Evolutionary conservation across 2,113 vertebrate species (phyloP).

Genomic region (Petroica traversi): DNA sequence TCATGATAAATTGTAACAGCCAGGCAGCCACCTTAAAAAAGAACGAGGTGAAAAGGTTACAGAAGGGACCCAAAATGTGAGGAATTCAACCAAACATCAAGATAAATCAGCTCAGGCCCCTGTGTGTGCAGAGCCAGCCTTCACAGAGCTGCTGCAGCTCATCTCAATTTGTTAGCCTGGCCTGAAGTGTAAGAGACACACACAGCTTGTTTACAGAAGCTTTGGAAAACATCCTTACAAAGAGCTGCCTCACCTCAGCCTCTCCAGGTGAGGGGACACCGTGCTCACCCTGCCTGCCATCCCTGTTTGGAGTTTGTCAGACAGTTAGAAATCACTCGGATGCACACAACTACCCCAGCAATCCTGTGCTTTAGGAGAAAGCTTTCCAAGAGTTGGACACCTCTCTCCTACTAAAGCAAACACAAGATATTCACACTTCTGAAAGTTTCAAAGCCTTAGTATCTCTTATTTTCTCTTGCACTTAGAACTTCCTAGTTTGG

Average conservation of each 20-base stretch:
- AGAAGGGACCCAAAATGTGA: conserved; percentile 74
- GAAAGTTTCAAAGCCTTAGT: not conserved
- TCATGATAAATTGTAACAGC: conserved; percentile 81
- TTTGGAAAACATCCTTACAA: not conserved
- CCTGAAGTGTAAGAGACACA: not conserved
- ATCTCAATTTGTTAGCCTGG: conserved; percentile 45
- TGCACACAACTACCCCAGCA: not conserved
- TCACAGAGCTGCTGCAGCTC: not conserved
- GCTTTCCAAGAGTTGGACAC: not conserved
- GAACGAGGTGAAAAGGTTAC: conserved; percentile 81
- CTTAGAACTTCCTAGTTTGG: not conserved
- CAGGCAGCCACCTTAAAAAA: conserved; percentile 78
- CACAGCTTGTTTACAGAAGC: not conserved
- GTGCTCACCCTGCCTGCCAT: not conserved
- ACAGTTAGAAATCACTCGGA: not conserved
- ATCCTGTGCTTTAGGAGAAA: not conserved
- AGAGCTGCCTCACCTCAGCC: not conserved
- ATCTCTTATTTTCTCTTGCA: not conserved
- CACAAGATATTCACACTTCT: not conserved
- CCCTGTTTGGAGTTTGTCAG: not conserved
- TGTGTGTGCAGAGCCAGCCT: conserved; percentile 14
- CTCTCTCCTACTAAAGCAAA: not conserved
- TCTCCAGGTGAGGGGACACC: not conserved
- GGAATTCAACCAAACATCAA: conserved; percentile 79
- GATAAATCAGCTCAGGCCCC: conserved; percentile 75